Evolutionary conservation across 2,113 vertebrate species (phyloP).

Genomic region (Clarias batrachus): DNA sequence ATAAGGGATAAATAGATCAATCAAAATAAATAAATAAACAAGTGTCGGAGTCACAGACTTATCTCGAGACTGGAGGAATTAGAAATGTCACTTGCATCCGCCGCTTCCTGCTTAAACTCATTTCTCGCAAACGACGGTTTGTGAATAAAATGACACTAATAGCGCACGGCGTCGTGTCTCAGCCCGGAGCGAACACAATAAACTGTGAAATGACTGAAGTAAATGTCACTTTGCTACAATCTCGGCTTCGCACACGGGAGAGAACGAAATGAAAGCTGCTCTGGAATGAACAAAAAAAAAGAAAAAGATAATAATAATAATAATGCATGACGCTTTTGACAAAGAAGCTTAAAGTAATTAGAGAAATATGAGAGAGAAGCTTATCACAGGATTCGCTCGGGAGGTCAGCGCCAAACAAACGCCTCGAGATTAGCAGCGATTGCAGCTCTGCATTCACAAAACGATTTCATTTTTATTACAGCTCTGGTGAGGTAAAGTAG

Average conservation of each 20-base stretch:
- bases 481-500: background rate
- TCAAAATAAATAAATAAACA: background rate
- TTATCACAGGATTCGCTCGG: constrained; percentile 18
- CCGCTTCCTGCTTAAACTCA: constrained; percentile 24
- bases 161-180: constrained; percentile 47
- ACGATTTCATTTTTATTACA: background rate
- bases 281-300: background rate
- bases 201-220: constrained; percentile 48
- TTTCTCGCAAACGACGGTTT: constrained; percentile 22
- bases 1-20: background rate
- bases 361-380: constrained; percentile 21
- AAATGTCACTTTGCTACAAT: constrained; percentile 49
- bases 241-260: constrained; percentile 48
- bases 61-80: constrained; percentile 24
- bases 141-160: constrained; percentile 36
- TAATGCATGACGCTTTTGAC: background rate
- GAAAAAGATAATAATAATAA: background rate
- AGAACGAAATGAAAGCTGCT: constrained; percentile 21
- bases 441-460: background rate
- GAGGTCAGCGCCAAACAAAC: background rate
- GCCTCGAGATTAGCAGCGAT: background rate
- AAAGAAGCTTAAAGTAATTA: constrained; percentile 37
- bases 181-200: constrained; percentile 43
- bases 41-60: background rate
- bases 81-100: constrained; percentile 27